Evolutionary conservation across 2,797 vertebrate species (phyloP), one percentile per base, ranked within the genome.

Genomic region (Notolepis coatsorum): DNA sequence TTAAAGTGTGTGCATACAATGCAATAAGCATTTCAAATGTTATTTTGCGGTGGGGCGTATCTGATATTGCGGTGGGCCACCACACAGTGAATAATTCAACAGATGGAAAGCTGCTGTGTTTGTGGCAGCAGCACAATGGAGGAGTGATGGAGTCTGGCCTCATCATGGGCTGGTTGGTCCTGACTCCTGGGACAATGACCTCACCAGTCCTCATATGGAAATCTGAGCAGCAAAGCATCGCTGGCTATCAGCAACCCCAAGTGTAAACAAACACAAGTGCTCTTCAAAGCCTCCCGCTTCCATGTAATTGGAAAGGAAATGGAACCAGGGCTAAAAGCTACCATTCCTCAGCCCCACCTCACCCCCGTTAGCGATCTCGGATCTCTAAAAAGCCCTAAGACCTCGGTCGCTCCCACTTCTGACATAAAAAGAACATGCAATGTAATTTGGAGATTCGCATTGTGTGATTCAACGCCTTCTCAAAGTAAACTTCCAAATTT

Each of bases 241-340:
- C 57, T 79, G 73, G 49, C 75, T 60, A 71, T 84, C 82, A 77
- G 64, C 73, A 65, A 56, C 80, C 79, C 55, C 43, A 66, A 49
- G 57, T 73, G 81, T 80, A 85, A 84, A 87, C 84, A 88, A 89
- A 88, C 79, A 84, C 50, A 77, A 77, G 73, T 75, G 76, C 77
- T 80, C 82, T 87, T 87, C 81, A 86, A 83, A 84, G 82, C 55
- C 79, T 82, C 61, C 39, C 73, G 68, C 63, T 71, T 77, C 9
- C 10, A 81, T 64, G 71, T 85, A 80, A 90, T 85, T 89, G 84
- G 69, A 81, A 73, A 89, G 82, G 85, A 89, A 88, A 89, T 88
- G 64, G 73, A 84, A 62, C 58, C 59, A 21, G 74, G 69, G 73
- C 65, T 49, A 71, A n/a, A n/a, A 59, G 61, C 71, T 80, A 81